Conservation (phyloP, 1,140 invertebrate genomes). For the Tetramorium alpestre region DNA sequence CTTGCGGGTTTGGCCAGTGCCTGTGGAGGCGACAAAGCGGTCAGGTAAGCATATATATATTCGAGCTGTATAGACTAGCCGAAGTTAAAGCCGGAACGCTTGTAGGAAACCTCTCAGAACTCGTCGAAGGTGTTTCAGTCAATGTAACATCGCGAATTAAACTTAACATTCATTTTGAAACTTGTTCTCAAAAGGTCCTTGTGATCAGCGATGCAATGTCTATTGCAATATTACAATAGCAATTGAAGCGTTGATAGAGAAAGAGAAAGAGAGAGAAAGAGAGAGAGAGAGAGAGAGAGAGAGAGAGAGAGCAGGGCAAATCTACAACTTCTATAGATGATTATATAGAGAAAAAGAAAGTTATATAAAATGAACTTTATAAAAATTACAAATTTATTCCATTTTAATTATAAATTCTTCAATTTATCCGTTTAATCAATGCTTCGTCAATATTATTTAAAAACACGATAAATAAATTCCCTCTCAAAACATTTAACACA, state of each 20-base stretch:
- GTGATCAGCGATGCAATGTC: too few species aligned
- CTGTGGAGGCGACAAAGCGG: slow-evolving; percentile 5
- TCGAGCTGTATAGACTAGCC: neutral
- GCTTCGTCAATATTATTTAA: neutral
- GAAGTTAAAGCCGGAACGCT: slow-evolving; percentile 32
- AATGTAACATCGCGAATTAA: neutral
- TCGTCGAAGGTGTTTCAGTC: neutral
- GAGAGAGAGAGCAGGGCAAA: neutral
- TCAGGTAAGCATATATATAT: neutral
- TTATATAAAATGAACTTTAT: neutral
- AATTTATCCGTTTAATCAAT: neutral
- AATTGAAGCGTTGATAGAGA: neutral
- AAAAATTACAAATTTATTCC: neutral
- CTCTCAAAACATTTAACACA: neutral
- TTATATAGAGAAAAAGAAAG: neutral
- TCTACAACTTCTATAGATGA: too few species aligned
- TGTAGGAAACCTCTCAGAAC: neutral
- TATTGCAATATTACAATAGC: neutral
- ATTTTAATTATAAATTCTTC: neutral
- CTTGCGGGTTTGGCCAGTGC: neutral
- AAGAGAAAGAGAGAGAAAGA: too few species aligned
- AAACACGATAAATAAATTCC: neutral
- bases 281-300: too few species aligned
- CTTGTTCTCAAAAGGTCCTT: neutral
- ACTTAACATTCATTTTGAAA: neutral